Evolutionary conservation across 64 coral and sea anemone species (phyloP), one percentile per base, ranked within the genome.

Genomic region (Acropora yongei): DNA sequence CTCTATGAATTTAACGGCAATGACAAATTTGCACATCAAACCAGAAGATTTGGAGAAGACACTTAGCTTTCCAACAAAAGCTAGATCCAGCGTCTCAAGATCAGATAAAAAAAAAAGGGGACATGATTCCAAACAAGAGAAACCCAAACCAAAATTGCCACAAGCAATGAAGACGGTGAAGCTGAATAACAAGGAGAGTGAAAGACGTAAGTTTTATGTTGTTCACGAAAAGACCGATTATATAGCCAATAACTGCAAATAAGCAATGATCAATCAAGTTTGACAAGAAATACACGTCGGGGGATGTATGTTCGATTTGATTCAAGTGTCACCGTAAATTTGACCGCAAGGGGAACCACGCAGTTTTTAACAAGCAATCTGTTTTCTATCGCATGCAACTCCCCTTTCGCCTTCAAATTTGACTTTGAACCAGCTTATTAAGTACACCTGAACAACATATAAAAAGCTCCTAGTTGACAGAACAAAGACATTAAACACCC

Each of bases 31-130:
- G 51, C 90, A 68, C 17, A 87, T 93, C 19, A 96, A 74, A 82
- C 76, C 88, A 1, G 82, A 77, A 48, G 91, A 93, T 66, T 44
- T 77, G 30, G 68, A 84, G 30, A 82, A 47, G 49, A 93, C 58
- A 42, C 91, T 93, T 40, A 86, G 82, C 45, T 75, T 16, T 44
- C 87, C 87, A 4, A 89, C 87, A 41, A 94, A 89, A 43, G 44
- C 92, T 11, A 83, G 72, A 4, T 94, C 87, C 44, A 49, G 63
- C 19, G 77, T 78, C 49, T 68, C 45, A 3, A 44, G 12, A 7
- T 78, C 84, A 43, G 57, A 78, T 43, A 79, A 78, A 8, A 58
- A 50, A 49, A 93, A 68, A 68, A 60, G 47, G 16, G 43, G 39
- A 9, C 12, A 18, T 12, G 71, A 85, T 66, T 76, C 43, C 50